Base-by-base conservation (phyloP, 2,888 invertebrate genomes). In the Dicyrtoma fusca region DNA sequence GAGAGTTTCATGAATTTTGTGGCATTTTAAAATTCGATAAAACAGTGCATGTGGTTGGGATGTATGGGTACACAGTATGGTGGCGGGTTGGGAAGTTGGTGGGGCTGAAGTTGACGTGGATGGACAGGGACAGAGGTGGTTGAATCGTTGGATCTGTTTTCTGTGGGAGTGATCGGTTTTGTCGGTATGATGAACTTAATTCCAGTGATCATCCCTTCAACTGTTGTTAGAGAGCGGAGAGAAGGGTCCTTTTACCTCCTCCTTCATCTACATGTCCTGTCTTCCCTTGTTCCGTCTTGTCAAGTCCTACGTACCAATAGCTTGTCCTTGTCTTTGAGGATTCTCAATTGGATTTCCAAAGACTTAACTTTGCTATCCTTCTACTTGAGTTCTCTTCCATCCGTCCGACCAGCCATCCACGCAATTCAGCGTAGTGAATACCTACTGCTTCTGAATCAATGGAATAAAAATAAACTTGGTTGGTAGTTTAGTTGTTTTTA, bases 351-450 rank as follows among this genome's bases (percentile, higher is more conserved):
- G 47, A 23, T 45, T 45, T 63, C 44, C 21, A 6, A 5, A 1
- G 65, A 65, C 65, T 65, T 65, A 65, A 23, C 26, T 47, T 51
- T 51, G 51, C 51, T 51, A 65, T 65, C 34, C 49, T 47, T 51
- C 51, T 51, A 49, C 65, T 65, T 65, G 65, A 49, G 65, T 34
- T 34, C 34, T 34, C 34, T 34, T 34, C 34, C 34, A 8, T 34
- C 34, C 4, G 8, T 34, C 34, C 34, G 34, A 34, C 3, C 34
- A 34, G 8, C n/a, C 3, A 34, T 34, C 34, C 34, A 34, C n/a
- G n/a, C n/a, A n/a, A n/a, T n/a, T n/a, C n/a, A n/a, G n/a, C n/a
- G n/a, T n/a, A n/a, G n/a, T n/a, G n/a, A n/a, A n/a, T n/a, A n/a
- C n/a, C n/a, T n/a, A n/a, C n/a, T n/a, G 34, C 3, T 34, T 34